A percentile compares a stretch with the other conserved stretches of the same genome.
Conservation (phyloP, 2,888 invertebrate genomes). For the Dynastes maya region DNA sequence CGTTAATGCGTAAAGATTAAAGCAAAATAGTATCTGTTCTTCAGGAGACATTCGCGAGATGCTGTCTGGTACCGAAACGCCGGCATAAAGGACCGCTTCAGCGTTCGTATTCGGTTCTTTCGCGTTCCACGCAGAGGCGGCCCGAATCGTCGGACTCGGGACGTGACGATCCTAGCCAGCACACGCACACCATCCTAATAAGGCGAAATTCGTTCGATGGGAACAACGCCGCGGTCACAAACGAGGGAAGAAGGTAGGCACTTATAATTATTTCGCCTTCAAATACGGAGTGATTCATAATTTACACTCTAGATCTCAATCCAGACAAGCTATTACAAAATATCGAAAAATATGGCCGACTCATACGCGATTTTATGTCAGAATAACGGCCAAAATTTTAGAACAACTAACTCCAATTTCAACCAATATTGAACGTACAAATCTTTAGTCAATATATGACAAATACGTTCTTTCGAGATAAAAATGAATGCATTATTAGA, state of each 20-base stretch:
- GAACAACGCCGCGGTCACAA: background rate
- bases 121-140: slow-evolving; percentile 60
- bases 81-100: slow-evolving; percentile 65
- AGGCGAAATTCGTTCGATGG: slow-evolving; percentile 55
- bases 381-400: background rate
- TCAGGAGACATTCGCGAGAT: slow-evolving; percentile 75
- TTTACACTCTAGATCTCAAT: background rate
- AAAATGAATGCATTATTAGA: background rate
- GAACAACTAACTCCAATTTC: too few species aligned
- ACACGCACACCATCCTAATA: slow-evolving; percentile 57
- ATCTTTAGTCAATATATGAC: too few species aligned
- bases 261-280: background rate
- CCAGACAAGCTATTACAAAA: background rate
- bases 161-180: slow-evolving; percentile 57
- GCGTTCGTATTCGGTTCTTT: slow-evolving; percentile 76
- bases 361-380: background rate
- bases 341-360: too few species aligned
- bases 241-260: slow-evolving; percentile 6
- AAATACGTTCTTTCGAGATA: background rate
- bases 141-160: slow-evolving; percentile 55
- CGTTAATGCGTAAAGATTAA: slow-evolving; percentile 45
- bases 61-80: slow-evolving; percentile 68
- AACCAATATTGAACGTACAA: too few species aligned
- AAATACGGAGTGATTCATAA: background rate
- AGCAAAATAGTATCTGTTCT: slow-evolving; percentile 67